These are phyloP conservation scores for Chymomyza fuscimana DNA, from an alignment of 2,888 invertebrate species.

Conservation along the genomic window DNA sequence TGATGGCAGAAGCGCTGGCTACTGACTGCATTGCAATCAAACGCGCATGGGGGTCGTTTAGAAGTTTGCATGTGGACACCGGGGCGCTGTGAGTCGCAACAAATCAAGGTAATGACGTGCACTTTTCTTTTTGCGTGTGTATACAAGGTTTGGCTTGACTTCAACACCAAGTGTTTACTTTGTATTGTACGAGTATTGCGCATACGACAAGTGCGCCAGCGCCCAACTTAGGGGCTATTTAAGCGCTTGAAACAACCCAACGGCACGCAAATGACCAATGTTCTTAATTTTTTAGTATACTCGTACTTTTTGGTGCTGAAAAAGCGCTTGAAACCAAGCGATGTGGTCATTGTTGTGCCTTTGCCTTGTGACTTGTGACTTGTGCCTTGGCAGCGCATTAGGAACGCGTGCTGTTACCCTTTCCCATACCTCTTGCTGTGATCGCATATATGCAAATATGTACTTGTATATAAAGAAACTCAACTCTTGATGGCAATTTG, in stretches of 20 bases:
- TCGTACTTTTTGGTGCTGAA: conserved; percentile 44
- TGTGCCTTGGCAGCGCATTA: conserved; percentile 31
- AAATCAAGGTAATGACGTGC: conserved; percentile 72
- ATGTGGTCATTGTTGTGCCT: conserved; percentile 16
- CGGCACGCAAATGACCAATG: conserved; percentile 59
- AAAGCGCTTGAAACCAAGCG: conserved; percentile 45
- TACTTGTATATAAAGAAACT: conserved; percentile 33
- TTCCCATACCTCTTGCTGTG: conserved; percentile 26
- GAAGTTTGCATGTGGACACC: background rate
- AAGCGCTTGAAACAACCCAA: conserved; percentile 23
- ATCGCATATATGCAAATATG: conserved; percentile 59
- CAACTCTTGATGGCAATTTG: conserved; percentile 52
- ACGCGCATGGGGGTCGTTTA: background rate
- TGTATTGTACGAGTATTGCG: conserved; percentile 44
- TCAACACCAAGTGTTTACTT: conserved; percentile 39
- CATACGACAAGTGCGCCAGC: conserved; percentile 49
- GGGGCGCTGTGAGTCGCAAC: conserved; percentile 14
- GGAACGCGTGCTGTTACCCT: conserved; percentile 29
- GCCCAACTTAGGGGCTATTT: background rate
- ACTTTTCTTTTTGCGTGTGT: conserved; percentile 65
- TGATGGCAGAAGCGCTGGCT: background rate
- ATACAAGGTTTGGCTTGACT: conserved; percentile 28
- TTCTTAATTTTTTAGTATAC: conserved; percentile 66
- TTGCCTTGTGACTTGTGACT: background rate
- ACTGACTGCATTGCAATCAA: conserved; percentile 5